Conservation (phyloP, 2,888 invertebrate genomes). For the Oasisia sp. region DNA sequence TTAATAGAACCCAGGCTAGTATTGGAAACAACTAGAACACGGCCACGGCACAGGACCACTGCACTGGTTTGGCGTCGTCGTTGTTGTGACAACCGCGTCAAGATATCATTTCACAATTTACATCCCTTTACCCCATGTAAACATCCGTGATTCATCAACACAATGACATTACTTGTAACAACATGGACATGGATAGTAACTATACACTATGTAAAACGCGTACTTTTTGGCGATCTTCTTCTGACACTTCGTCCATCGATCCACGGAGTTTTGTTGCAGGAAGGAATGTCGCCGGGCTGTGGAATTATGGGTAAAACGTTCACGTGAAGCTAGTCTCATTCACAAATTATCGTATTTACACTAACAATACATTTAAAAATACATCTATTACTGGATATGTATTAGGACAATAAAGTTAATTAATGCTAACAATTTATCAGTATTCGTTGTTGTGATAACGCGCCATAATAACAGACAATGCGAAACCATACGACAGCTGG, state of each 20-base stretch:
- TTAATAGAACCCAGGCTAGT: too few species aligned
- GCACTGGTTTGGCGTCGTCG: background rate
- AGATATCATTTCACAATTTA: background rate
- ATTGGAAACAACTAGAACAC: too few species aligned
- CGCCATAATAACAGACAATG: background rate
- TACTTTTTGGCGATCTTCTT: slow-evolving; percentile 3
- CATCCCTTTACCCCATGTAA: background rate
- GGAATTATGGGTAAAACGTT: background rate
- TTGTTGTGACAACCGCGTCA: slow-evolving; percentile 17
- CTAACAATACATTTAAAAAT: background rate
- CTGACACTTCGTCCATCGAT: slow-evolving; percentile 3
- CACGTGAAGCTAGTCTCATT: background rate
- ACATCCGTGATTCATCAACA: background rate
- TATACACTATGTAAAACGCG: background rate
- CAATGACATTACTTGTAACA: background rate
- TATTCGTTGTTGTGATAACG: background rate
- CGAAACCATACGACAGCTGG: background rate
- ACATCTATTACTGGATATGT: background rate
- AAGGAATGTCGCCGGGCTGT: background rate
- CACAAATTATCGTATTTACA: background rate
- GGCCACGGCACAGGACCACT: too few species aligned
- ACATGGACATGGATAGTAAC: background rate
- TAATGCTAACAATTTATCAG: background rate
- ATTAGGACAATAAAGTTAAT: background rate
- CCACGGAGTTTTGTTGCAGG: slow-evolving; percentile 3